phyloP scores from a whole-genome alignment of 1,140 invertebrate species.

The Apis florea region DNA sequence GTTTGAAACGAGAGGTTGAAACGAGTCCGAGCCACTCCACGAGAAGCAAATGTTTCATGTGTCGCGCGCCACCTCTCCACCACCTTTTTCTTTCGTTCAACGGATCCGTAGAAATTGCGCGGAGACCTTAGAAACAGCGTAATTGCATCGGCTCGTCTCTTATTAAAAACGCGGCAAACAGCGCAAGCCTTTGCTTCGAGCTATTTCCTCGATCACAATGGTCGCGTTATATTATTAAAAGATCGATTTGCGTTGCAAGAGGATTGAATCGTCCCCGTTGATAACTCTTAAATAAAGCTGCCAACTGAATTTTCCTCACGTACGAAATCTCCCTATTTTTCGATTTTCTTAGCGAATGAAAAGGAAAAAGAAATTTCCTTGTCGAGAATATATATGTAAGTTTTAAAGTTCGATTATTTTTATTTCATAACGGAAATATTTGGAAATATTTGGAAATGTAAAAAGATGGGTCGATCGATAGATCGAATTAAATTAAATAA shows the following conservation, averaged over 20 bases:
- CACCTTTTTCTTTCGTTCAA: slow-evolving; percentile 13
- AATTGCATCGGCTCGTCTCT: slow-evolving; percentile 15
- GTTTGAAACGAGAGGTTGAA: slow-evolving; percentile 9
- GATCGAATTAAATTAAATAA: too few species aligned
- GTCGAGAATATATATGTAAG: not conserved
- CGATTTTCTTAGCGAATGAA: too few species aligned
- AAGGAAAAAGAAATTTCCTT: too few species aligned
- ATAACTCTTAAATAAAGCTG: not conserved
- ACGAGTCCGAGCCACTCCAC: not conserved
- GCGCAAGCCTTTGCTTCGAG: not conserved
- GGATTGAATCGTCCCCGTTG: not conserved
- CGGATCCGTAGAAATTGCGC: slow-evolving; percentile 8
- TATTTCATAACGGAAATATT: not conserved
- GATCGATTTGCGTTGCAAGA: slow-evolving; percentile 1
- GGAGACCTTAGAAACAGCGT: slow-evolving; percentile 19
- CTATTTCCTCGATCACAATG: slow-evolving; percentile 7
- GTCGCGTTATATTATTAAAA: slow-evolving; percentile 16
- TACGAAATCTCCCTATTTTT: not conserved
- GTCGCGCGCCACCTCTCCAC: slow-evolving; percentile 16
- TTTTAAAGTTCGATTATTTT: slow-evolving; percentile 4
- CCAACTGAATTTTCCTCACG: not conserved
- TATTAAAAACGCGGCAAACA: not conserved
- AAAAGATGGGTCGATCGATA: too few species aligned
- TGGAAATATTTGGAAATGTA: not conserved
- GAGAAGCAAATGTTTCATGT: slow-evolving; percentile 19